A percentile compares a stretch with the other conserved stretches of the same genome.
phyloP scores from a whole-genome alignment of 1,140 invertebrate species.

The Bombus terrestris region DNA sequence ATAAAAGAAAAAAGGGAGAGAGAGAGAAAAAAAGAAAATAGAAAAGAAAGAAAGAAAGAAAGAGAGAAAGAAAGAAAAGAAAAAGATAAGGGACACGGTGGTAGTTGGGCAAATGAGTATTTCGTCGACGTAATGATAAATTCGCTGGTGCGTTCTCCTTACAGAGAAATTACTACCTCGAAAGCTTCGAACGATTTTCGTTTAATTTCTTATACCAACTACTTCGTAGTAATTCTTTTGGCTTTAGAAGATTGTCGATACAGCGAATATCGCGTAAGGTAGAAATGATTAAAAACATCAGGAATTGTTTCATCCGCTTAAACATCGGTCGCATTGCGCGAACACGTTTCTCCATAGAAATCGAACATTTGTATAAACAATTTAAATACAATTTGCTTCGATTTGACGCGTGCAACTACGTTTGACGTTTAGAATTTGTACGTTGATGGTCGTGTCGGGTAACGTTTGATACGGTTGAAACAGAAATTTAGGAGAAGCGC shows the following conservation, averaged over 20 bases:
- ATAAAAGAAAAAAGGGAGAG: background rate
- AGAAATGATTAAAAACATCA: background rate
- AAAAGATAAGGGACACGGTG: too few species aligned
- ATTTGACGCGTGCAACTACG: background rate
- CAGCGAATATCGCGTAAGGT: background rate
- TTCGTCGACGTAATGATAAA: background rate
- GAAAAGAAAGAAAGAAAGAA: too few species aligned
- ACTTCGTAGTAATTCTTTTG: background rate
- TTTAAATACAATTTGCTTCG: background rate
- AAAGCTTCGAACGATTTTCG: constrained; percentile 10
- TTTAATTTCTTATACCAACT: background rate
- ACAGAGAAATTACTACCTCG: background rate
- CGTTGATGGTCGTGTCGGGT: background rate
- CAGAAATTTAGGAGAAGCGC: background rate
- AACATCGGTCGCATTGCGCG: background rate
- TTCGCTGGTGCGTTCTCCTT: background rate
- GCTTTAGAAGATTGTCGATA: too few species aligned
- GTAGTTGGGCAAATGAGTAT: background rate
- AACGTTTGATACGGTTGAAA: background rate
- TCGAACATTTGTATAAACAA: background rate
- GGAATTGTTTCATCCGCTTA: background rate
- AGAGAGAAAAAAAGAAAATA: too few species aligned
- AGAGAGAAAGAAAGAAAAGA: too few species aligned
- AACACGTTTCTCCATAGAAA: background rate
- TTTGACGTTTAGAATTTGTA: too few species aligned